Evolutionary conservation across 2,113 vertebrate genomes (phyloP), one percentile per base, ranked within the genome.

Genomic region (Sturnus vulgaris): DNA sequence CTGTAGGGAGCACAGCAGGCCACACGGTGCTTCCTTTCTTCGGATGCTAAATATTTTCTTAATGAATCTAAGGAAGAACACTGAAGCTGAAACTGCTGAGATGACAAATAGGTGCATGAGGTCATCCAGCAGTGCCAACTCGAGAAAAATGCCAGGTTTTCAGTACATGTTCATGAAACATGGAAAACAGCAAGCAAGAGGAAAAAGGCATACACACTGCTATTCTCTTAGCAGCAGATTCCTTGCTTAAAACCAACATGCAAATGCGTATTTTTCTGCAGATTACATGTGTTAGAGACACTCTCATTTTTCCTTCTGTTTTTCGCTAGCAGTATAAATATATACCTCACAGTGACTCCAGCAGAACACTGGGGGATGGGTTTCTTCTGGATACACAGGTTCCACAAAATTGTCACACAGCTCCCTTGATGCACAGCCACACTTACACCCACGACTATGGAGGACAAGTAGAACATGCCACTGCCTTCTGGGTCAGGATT

Each of bases 301-400:
- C 76, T 75, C 70, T 61, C 40, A 59, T 77, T 90, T 65, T 88
- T 80, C 92, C 81, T 94, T 93, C 94, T 96, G 90, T 76, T 96
- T 92, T 92, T 80, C 78, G 64, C 65, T 91, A 88, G 78, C 76
- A 85, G 49, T 65, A 71, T 82, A 95, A 93, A 76, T 72, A 92
- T 7, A 5, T 57, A 81, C 83, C 70, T 82, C 31, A 2, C 72
- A 64, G 82, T 70, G 50, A 59, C 63, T 78, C 33, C 55, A 64
- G 65, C 71, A 90, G 55, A 91, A 66, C 50, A 53, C 30, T 35
- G 76, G 84, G 68, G 86, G 72, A 69, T 90, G 80, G 69, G 35
- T 71, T 96, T 80, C 57, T 93, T 88, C 87, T 49, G 56, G 56
- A 71, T 87, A 60, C 66, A 53, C 24, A 65, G 60, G 69, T 82